A percentile compares a stretch with the other conserved stretches of the same genome.
These are phyloP conservation scores for Phainopepla nitens DNA, from an alignment of 2,113 vertebrate species.

Conservation along the genomic window DNA sequence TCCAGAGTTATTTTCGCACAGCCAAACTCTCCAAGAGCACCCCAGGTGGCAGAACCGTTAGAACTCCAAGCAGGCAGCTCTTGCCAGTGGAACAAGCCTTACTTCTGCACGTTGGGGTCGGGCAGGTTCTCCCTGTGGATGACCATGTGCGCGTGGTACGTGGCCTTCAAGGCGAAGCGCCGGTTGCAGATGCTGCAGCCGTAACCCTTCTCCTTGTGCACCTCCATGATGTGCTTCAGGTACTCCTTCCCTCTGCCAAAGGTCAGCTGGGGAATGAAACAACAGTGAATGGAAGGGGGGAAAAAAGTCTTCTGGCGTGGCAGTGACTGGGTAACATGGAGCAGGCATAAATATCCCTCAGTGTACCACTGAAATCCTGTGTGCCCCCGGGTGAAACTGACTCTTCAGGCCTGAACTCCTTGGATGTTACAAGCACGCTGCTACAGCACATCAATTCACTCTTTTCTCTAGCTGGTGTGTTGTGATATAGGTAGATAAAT, in stretches of 20 bases:
- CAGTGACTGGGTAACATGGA: fast-evolving
- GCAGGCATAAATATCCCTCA: neutral
- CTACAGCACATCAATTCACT: neutral
- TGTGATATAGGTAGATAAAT: no score
- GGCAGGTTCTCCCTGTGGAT: constrained; percentile 97
- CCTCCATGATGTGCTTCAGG: constrained; percentile 95
- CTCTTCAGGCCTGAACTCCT: neutral
- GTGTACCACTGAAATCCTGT: neutral
- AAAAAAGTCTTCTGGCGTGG: fast-evolving
- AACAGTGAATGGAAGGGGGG: constrained; percentile 2
- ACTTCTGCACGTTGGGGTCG: constrained; percentile 96
- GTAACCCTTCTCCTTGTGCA: constrained; percentile 95
- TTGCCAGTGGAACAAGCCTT: constrained; percentile 10
- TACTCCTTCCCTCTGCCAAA: constrained; percentile 93
- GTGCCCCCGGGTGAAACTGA: neutral
- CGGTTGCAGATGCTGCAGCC: constrained; percentile 93
- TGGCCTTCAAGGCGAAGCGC: constrained; percentile 95
- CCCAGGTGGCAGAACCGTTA: neutral
- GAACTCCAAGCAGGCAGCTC: neutral
- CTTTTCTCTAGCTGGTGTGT: neutral
- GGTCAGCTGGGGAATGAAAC: constrained; percentile 77
- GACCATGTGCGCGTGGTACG: constrained; percentile 98
- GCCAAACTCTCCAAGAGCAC: neutral
- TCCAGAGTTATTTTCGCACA: neutral
- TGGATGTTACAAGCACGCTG: neutral